Evolutionary conservation across 1,140 invertebrate species (phyloP).

Genomic region (Rhizoglyphus robini): DNA sequence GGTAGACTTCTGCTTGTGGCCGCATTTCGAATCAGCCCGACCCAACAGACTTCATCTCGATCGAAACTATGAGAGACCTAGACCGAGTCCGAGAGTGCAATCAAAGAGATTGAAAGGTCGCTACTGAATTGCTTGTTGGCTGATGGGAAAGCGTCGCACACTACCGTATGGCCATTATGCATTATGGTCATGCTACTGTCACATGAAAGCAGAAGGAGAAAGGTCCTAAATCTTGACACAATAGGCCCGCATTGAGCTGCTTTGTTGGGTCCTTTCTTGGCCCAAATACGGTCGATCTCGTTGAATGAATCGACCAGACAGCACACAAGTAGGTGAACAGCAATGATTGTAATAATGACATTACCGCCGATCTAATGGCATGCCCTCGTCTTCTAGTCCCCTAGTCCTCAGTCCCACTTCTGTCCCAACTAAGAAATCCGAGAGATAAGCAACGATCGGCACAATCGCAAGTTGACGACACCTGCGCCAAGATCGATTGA

Average conservation of each 20-base stretch:
- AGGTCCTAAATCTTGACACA: not conserved
- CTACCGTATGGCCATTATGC: not conserved
- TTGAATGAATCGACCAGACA: not conserved
- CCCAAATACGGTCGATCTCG: slow-evolving; percentile 1
- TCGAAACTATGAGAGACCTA: too few relatives aligned
- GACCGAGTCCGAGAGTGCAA: not conserved
- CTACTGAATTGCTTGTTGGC: not conserved
- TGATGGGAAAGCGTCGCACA: slow-evolving; percentile 3
- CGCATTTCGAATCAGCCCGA: not conserved
- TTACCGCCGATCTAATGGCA: not conserved
- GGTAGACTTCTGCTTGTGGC: not conserved
- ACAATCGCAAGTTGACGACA: not conserved
- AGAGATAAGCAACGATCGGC: not conserved
- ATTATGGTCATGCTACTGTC: not conserved
- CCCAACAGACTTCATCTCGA: too few relatives aligned
- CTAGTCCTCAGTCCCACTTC: not conserved
- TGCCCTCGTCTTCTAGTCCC: not conserved
- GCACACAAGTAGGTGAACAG: not conserved
- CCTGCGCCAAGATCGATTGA: not conserved
- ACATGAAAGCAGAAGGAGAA: slow-evolving; percentile 3
- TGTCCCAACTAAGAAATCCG: not conserved
- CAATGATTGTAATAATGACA: slow-evolving; percentile 9
- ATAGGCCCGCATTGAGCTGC: not conserved
- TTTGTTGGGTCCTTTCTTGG: not conserved
- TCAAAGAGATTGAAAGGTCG: slow-evolving; percentile 6